Evolutionary conservation across 2,113 vertebrate genomes (phyloP).

Genomic region (Spizaetus ornatus): DNA sequence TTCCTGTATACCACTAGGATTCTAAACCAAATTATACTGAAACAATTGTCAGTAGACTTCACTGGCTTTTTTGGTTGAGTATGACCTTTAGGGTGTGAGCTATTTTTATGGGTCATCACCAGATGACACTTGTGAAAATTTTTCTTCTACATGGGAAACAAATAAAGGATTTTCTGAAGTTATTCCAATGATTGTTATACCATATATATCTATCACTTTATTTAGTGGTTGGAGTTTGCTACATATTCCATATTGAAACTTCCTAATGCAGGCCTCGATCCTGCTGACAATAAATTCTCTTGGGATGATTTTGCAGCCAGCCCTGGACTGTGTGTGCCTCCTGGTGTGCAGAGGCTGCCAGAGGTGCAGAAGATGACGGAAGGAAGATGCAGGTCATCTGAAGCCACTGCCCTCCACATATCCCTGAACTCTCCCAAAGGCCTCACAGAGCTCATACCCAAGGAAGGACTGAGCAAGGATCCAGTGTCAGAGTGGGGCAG

Average conservation of each 20-base stretch:
- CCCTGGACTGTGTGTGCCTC: neutral
- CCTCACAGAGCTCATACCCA: neutral
- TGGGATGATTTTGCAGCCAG: neutral
- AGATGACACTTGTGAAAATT: neutral
- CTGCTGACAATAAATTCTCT: neutral
- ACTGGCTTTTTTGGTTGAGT: neutral
- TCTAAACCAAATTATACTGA: neutral
- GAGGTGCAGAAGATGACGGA: neutral
- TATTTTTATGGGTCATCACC: neutral
- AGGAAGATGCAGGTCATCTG: fast-evolving
- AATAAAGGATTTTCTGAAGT: neutral
- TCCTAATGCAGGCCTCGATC: fast-evolving
- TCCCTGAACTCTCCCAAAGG: neutral
- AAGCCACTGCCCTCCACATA: neutral
- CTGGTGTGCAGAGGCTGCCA: neutral
- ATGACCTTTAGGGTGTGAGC: neutral
- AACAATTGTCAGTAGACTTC: neutral
- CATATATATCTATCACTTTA: neutral
- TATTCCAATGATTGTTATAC: neutral
- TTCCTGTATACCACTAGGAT: neutral
- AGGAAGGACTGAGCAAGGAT: neutral
- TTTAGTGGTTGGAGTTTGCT: neutral
- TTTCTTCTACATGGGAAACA: neutral
- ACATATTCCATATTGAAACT: neutral
- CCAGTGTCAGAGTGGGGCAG: neutral